A percentile compares a stretch with the other conserved stretches of the same genome.
phyloP scores from a whole-genome alignment of 2,797 vertebrate species.

The Cebuella pygmaea region DNA sequence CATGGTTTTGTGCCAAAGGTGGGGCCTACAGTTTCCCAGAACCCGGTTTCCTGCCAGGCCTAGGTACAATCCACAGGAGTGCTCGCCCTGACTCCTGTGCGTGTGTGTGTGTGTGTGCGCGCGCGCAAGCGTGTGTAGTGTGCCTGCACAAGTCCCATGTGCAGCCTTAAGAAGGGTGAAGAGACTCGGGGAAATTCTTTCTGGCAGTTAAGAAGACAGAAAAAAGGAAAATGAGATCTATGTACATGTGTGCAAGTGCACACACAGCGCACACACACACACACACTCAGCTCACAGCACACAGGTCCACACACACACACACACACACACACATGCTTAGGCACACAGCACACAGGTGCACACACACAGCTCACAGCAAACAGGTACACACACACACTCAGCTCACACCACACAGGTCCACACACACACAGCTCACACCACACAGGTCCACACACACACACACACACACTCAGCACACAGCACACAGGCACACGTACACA shows the following conservation, averaged over 20 bases:
- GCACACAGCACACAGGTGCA: too few relatives aligned
- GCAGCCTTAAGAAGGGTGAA: neutral
- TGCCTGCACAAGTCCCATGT: rapidly evolving
- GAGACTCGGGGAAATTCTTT: neutral
- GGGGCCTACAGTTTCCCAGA: conserved; percentile 73
- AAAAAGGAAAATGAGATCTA: neutral
- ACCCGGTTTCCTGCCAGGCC: conserved; percentile 80
- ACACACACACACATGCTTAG: too few relatives aligned
- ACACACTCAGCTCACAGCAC: too few relatives aligned
- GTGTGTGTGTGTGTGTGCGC: too few relatives aligned
- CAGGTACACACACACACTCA: rapidly evolving
- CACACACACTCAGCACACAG: too few relatives aligned
- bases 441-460: too few relatives aligned
- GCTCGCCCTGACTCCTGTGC: neutral
- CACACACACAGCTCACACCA: too few relatives aligned
- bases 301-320: too few relatives aligned
- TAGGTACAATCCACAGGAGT: neutral
- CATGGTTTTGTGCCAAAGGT: conserved; percentile 72
- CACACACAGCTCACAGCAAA: too few relatives aligned
- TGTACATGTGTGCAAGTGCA: rapidly evolving
- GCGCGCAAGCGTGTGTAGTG: rapidly evolving
- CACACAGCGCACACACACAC: neutral
- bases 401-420: too few relatives aligned
- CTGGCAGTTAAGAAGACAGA: neutral
- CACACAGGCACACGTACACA: neutral